Evolutionary conservation across 2,888 invertebrate species (phyloP).

Genomic region (Liopterus haemorrhoidalis): DNA sequence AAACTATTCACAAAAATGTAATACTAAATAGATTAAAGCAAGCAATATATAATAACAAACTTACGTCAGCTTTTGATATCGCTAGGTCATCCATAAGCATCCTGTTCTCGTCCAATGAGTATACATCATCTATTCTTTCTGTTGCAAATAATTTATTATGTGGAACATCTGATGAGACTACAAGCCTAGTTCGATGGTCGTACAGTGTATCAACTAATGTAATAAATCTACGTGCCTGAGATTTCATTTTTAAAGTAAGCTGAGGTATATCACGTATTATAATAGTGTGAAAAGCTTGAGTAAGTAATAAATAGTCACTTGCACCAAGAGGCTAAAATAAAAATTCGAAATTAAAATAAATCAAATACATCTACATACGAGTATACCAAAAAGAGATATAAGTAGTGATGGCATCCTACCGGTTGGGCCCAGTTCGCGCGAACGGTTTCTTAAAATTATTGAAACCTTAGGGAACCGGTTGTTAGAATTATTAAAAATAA

Average conservation of each 20-base stretch:
- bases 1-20: no score
- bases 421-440: no score
- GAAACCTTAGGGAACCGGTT: no score
- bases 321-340: constrained; percentile 78
- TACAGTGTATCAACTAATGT: constrained; percentile 95
- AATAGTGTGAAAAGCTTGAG: constrained; percentile 92
- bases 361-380: constrained; percentile 2
- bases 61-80: constrained; percentile 68
- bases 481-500: no score
- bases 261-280: constrained; percentile 85
- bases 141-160: constrained; percentile 68
- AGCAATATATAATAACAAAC: no score
- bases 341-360: no score
- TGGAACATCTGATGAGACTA: constrained; percentile 76
- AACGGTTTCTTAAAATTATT: no score
- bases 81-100: constrained; percentile 93
- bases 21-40: no score
- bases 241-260: constrained; percentile 69
- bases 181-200: constrained; percentile 82
- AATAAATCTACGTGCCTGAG: constrained; percentile 91
- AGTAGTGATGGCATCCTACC: constrained; percentile 13
- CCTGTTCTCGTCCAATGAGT: constrained; percentile 66
- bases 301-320: constrained; percentile 87
- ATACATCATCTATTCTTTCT: constrained; percentile 48
- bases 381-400: constrained; percentile 10